Base-by-base conservation (phyloP, 2,797 vertebrate species). In the Phataginus tetradactyla region DNA sequence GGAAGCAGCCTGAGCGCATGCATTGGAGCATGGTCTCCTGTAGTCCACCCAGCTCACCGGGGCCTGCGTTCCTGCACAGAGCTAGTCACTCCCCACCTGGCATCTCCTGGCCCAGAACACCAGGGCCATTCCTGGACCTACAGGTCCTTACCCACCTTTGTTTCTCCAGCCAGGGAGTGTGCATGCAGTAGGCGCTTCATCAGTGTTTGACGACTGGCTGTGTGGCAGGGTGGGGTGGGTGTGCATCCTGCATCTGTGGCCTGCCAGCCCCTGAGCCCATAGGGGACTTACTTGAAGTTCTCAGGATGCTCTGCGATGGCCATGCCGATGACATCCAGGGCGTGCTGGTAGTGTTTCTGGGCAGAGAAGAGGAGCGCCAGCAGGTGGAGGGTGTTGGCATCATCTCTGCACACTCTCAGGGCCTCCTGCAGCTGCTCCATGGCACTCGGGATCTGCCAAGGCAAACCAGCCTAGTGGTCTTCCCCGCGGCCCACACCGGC, bases 331-430 rank as follows among this genome's bases (percentile, higher is more conserved):
- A 99, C 99, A 91, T 99, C 99, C 96, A 99, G 98, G 37, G 99
- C 99, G 0, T 99, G 99, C 87, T 99, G 99, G 97, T 99, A 98
- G 98, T 99, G 99, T 96, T 99, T 99, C 98, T 99, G 99, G 94
- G 99, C 99, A 1, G 99, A 99, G 96, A 99, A 99, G 93, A 99
- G 99, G 94, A 99, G 99, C 27, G 98, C 99, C 98, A 99, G 98
- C 64, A 99, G 99, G 98, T 99, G 99, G 95, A 99, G 99, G 55
- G 99, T 99, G 83, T 99, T 98, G 87, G 99, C 98, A 92, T 99
- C 99, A 27, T 99, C 99, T 85, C 98, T 98, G 75, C 98, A 98
- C 71, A 99, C 96, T 15, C 98, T 99, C 85, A 99, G 98, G 37
- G 99, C 99, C 94, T 98, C 98, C 97, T 99, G 99, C 95, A 99